Evolutionary conservation across 1,140 invertebrate species (phyloP), one percentile per base, ranked within the genome.

Genomic region (Piezodorus guildinii): DNA sequence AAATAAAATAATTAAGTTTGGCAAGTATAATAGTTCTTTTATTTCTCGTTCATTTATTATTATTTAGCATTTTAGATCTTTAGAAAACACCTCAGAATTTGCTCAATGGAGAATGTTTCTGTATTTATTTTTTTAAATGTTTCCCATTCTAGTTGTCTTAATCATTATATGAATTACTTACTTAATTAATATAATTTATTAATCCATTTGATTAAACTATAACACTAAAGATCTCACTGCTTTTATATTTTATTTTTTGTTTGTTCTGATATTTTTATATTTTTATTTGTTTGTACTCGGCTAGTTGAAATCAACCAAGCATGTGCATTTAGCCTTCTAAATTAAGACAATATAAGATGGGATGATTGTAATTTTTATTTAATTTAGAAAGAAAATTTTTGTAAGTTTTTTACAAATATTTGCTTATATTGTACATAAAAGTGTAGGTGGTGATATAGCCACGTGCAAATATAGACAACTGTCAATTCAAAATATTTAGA

Each of bases 401-500:
- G n/a, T 39, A 44, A 39, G 21, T 64, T 44, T 46, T 60, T 44
- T 43, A 64, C 21, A 60, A 46, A 34, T 34, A 64, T 39, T 39
- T 60, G 63, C 27, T 34, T 27, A 58, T 45, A n/a, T n/a, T 51
- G 58, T 52, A 59, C 16, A 61, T 63, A 63, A 56, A 63, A 49
- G 54, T 63, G n/a, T n/a, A 23, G 46, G 21, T 19, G 62, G 62
- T 23, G 46, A 34, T 12, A 52, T 62, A 30, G 21, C 45, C 54
- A 61, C 46, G 23, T 30, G 58, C 59, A 65, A 61, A 60, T 46
- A 43, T 60, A 62, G 60, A 39, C 44, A 62, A 65, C 64, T 61
- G 64, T 65, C 64, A 65, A 65, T 65, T 65, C 58, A 65, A 62
- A 52, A 52, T 17, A 34, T 65, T 65, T 65, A 61, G 59, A 25